Percentiles rank a stretch among this genome's conserved stretches.
Conservation (phyloP, 2,797 vertebrate genomes). For the Muscicapa striata region DNA sequence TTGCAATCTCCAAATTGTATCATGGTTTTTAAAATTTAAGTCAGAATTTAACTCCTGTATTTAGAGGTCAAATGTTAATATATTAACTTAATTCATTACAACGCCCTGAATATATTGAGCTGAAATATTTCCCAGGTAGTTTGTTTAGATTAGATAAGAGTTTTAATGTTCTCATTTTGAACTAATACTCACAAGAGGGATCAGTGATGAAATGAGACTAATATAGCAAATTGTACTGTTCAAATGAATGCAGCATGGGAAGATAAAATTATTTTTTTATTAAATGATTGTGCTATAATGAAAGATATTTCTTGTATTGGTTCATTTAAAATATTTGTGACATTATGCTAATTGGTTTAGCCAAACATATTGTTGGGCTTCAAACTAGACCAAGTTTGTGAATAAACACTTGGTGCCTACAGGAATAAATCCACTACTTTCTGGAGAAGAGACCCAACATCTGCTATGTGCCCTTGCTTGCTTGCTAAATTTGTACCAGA, state of each 20-base stretch:
- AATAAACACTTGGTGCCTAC: neutral
- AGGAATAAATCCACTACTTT: neutral
- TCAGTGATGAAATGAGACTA: conserved; percentile 20
- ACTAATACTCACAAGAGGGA: conserved; percentile 27
- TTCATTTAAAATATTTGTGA: neutral
- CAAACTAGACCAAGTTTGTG: neutral
- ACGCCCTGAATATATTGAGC: neutral
- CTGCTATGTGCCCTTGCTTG: neutral
- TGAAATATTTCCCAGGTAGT: conserved; percentile 13
- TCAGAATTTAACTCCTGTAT: neutral
- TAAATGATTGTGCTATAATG: neutral
- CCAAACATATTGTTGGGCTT: neutral
- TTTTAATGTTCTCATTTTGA: conserved; percentile 28
- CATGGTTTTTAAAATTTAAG: neutral
- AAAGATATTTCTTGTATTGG: neutral
- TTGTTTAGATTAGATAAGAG: conserved; percentile 25
- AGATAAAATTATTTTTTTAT: neutral
- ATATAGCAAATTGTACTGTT: neutral
- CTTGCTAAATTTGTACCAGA: conserved; percentile 37
- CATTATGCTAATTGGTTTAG: neutral
- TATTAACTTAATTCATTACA: conserved; percentile 8
- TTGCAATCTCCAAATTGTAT: neutral
- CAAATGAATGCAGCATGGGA: neutral
- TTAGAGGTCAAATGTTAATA: conserved; percentile 16
- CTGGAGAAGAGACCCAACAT: neutral